Percentiles rank a stretch among this genome's conserved stretches.
These are phyloP conservation scores for Thryonomys swinderianus DNA, from an alignment of 2,113 vertebrate genomes.

Conservation along the genomic window DNA sequence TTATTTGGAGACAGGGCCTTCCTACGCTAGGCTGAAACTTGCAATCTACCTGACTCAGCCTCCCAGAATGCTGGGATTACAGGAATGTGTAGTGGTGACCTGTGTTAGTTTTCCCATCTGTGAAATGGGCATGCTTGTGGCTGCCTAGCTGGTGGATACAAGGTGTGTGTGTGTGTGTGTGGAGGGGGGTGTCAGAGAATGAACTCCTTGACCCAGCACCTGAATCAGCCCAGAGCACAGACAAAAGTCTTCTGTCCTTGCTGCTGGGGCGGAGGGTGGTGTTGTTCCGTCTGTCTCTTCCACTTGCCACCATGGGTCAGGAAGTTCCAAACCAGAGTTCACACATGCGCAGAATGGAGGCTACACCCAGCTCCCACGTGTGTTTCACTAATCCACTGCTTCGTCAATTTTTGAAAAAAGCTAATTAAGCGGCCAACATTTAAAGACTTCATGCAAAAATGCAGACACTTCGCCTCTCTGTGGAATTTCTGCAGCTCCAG, in stretches of 20 bases:
- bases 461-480: background rate
- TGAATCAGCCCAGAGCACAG: fast-evolving
- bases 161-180: no score
- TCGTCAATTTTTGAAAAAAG: background rate
- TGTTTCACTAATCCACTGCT: background rate
- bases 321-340: background rate
- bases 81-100: background rate
- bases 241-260: background rate
- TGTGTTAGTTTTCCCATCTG: background rate
- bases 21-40: background rate
- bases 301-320: background rate
- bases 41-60: background rate
- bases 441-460: background rate
- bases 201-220: background rate
- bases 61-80: background rate
- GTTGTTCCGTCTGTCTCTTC: background rate
- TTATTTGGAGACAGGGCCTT: background rate
- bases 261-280: background rate
- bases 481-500: background rate
- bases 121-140: background rate
- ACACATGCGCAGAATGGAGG: background rate
- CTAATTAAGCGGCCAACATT: background rate
- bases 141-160: fast-evolving
- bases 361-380: background rate
- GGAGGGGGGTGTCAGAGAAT: fast-evolving